Evolutionary conservation across 2,888 invertebrate genomes (phyloP).

Genomic region (Palloptera scutellata): DNA sequence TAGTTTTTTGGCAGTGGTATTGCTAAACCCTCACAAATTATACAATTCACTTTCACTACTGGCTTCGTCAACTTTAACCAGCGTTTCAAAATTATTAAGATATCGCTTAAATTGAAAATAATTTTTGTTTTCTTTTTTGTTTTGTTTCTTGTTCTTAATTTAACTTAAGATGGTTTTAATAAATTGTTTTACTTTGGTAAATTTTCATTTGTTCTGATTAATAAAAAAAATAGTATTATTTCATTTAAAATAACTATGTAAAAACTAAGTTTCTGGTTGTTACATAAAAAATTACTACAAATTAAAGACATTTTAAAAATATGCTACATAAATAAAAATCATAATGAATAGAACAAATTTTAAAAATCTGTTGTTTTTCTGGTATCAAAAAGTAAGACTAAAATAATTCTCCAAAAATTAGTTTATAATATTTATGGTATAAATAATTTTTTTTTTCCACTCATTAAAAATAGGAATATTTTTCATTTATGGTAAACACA

Average conservation of each 20-base stretch:
- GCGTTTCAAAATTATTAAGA: no score
- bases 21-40: constrained; percentile 41
- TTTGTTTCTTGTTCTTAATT: constrained; percentile 32
- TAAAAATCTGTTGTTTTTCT: no score
- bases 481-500: no score
- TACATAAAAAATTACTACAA: not conserved
- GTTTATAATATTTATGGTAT: not conserved
- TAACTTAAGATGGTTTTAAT: constrained; percentile 28
- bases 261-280: not conserved
- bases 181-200: constrained; percentile 56
- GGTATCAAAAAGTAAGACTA: no score
- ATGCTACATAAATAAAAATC: not conserved
- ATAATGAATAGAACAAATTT: no score
- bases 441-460: constrained; percentile 7
- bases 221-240: constrained; percentile 28
- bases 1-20: constrained; percentile 53
- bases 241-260: no score
- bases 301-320: constrained; percentile 3
- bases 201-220: constrained; percentile 45
- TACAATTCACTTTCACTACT: constrained; percentile 37
- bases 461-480: no score
- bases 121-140: constrained; percentile 26
- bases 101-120: not conserved
- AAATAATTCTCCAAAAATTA: not conserved
- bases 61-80: no score